Percentiles rank a stretch among this genome's conserved stretches.
These are phyloP conservation scores for Hydrocynus forskahlii DNA, from an alignment of 2,797 vertebrate species.

Conservation along the genomic window DNA sequence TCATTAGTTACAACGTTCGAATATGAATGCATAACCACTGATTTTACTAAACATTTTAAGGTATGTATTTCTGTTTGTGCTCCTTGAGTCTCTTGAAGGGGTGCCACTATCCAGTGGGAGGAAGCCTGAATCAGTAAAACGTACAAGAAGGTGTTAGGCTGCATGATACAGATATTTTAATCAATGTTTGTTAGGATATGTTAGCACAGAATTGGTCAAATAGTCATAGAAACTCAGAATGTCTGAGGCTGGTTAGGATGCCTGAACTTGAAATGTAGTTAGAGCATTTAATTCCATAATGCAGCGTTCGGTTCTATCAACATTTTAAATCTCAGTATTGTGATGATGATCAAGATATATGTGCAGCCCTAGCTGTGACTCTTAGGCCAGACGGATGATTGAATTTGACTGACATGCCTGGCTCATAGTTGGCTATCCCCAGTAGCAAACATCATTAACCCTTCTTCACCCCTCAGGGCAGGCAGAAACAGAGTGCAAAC, in stretches of 20 bases:
- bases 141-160: not conserved
- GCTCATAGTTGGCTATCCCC: conserved; percentile 33
- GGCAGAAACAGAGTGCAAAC: conserved; percentile 53
- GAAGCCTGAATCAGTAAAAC: not conserved
- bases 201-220: not conserved
- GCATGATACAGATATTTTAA: not conserved
- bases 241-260: not conserved
- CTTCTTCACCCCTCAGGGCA: conserved; percentile 59
- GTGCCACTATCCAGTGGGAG: too few relatives aligned
- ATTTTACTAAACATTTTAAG: too few relatives aligned
- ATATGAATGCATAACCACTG: too few relatives aligned
- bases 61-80: too few relatives aligned
- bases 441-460: conserved; percentile 48
- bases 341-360: conserved; percentile 28
- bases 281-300: not conserved
- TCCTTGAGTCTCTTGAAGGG: too few relatives aligned
- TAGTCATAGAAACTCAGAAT: not conserved
- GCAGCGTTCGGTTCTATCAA: not conserved
- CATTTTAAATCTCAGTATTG: not conserved
- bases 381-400: conserved; percentile 39
- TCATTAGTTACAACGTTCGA: too few relatives aligned
- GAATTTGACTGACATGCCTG: conserved; percentile 60
- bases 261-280: not conserved
- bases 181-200: not conserved
- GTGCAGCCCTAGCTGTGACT: conserved; percentile 21